Conservation (phyloP, 2,113 vertebrate genomes). For the Dipodomys spectabilis region DNA sequence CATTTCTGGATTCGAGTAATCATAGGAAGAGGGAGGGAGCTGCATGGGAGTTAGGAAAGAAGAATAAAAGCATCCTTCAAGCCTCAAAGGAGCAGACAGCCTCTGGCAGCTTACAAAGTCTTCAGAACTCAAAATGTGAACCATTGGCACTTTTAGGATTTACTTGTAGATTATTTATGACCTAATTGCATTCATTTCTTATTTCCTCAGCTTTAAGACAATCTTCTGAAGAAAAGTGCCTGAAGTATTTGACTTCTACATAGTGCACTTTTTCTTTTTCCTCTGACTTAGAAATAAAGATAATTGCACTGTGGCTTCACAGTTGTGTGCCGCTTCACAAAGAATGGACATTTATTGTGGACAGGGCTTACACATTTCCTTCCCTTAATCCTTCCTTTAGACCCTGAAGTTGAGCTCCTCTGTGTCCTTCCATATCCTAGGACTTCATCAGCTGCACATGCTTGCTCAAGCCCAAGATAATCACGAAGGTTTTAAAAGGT, state of each 20-base stretch:
- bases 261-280: neutral
- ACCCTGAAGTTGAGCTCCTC: neutral
- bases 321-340: neutral
- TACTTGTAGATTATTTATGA: conserved; percentile 42
- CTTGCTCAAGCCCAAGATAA: neutral
- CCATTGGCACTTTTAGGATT: conserved; percentile 22
- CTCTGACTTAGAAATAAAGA: neutral
- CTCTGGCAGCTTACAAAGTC: neutral
- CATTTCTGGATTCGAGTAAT: conserved; percentile 34
- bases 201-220: neutral
- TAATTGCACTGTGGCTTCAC: neutral
- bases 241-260: neutral
- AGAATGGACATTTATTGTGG: neutral
- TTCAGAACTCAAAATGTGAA: conserved; percentile 41
- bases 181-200: neutral
- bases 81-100: neutral
- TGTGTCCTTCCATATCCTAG: neutral
- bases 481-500: neutral
- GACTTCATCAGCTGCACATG: neutral
- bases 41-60: neutral
- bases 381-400: neutral
- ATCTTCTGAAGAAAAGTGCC: neutral
- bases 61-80: conserved; percentile 12
- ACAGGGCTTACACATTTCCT: neutral
- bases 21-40: neutral